Evolutionary conservation across 2,888 invertebrate genomes (phyloP), one percentile per base, ranked within the genome.

Genomic region (Patella pellucida): DNA sequence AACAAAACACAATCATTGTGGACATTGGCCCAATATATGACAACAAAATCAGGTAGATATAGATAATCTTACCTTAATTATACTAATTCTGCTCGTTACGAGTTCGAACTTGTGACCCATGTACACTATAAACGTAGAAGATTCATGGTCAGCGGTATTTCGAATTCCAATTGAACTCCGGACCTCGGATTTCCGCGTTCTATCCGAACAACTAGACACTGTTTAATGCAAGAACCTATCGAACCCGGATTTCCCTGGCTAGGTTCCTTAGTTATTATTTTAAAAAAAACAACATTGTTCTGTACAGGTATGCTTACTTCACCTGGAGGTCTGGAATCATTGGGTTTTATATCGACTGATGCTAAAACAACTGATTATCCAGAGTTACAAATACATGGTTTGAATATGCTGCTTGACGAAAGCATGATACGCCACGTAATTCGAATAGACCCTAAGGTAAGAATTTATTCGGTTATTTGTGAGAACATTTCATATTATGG

Each of bases 1-100:
- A 78, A 78, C 23, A 81, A 80, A 71, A 81, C 80, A 2, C 81
- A 83, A 76, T 83, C 84, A 68, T 70, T 83, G 71, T 23, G 75
- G 68, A 76, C 81, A 7, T 69, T 82, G 3, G 62, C 80, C 23
- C 80, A 85, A 54, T 85, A 82, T 67, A 73, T 83, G 31, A 16
- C 81, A 3, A 83, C 82, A 69, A 81, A 81, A 23, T 79, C 79
- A 56, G 85, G 84, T 84, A 51, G 70, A 73, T 68, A 41, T 19
- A n/a, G 3, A 62, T 62, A 23, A 62, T 12, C 19, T 2, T 19
- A 19, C 3, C 2, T 12, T 41, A 41, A 41, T 41, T 41, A 41
- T 9, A 9, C 41, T 41, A 41, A 9, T 41, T 41, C 7, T 41
- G 41, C 5, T 7, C 41, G 4, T 41, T 41, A 41, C 41, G 7